Evolutionary conservation across 2,888 invertebrate genomes (phyloP).

Genomic region (Tetragonula carbonaria): DNA sequence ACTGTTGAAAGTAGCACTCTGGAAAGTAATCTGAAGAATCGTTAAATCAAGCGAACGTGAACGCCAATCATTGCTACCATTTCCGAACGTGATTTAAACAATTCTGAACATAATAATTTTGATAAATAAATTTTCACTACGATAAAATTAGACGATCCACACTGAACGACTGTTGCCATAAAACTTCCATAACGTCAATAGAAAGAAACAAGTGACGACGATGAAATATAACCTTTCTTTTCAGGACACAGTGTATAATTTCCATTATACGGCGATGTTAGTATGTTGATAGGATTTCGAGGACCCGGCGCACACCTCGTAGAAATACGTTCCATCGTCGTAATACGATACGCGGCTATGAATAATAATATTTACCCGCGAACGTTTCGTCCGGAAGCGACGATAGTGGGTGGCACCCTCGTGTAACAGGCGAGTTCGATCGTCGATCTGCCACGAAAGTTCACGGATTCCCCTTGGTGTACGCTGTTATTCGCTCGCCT

Average conservation of each 20-base stretch:
- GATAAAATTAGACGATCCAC: not conserved
- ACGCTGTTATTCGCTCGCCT: not conserved
- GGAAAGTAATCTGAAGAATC: no score
- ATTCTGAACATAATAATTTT: no score
- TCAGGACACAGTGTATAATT: constrained; percentile 47
- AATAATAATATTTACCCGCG: constrained; percentile 75
- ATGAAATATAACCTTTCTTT: not conserved
- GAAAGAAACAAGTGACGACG: not conserved
- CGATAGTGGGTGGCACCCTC: not conserved
- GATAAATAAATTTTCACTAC: not conserved
- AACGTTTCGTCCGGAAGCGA: constrained; percentile 15
- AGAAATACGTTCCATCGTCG: constrained; percentile 57
- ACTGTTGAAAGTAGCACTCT: no score
- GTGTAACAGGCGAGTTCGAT: not conserved
- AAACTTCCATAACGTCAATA: not conserved
- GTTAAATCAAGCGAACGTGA: no score
- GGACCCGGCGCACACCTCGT: constrained; percentile 11
- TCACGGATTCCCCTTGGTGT: not conserved
- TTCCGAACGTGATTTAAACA: no score
- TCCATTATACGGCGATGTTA: constrained; percentile 37
- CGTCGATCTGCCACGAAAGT: not conserved
- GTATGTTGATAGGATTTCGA: constrained; percentile 48
- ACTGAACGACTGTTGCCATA: not conserved
- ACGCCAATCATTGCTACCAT: no score
- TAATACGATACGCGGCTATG: constrained; percentile 74